Evolutionary conservation across 2,888 invertebrate species (phyloP).

Genomic region (Chrysolina haemoptera): DNA sequence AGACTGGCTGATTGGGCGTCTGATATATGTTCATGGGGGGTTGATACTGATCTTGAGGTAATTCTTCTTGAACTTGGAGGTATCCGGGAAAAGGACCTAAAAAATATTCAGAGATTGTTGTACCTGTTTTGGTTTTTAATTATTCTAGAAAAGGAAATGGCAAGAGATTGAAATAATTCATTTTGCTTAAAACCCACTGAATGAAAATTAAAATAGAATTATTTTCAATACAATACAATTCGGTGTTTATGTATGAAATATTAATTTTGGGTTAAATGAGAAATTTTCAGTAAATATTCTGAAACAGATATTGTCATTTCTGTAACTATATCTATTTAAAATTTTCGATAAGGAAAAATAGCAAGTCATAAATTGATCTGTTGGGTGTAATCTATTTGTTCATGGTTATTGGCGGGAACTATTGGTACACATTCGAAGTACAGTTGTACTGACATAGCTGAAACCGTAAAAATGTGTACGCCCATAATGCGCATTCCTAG

Average conservation of each 20-base stretch:
- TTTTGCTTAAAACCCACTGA: not conserved
- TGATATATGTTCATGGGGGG: conserved; percentile 49
- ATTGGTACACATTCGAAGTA: no score
- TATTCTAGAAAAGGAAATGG: not conserved
- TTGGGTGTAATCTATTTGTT: not conserved
- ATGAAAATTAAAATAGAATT: no score
- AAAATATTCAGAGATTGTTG: not conserved
- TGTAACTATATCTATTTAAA: no score
- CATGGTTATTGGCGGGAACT: not conserved
- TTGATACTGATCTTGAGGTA: conserved; percentile 58
- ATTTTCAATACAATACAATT: no score
- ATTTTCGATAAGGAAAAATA: no score
- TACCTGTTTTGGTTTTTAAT: not conserved
- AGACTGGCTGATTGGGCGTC: conserved; percentile 41
- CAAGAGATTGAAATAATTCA: not conserved
- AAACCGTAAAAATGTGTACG: no score
- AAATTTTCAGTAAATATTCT: no score
- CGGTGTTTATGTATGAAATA: no score
- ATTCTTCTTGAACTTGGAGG: conserved; percentile 40
- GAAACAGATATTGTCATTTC: no score
- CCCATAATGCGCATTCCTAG: no score
- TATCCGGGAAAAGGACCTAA: not conserved
- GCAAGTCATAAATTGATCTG: conserved; percentile 5
- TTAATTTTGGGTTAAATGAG: no score
- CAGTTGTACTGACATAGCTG: no score